Evolutionary conservation across 2,113 vertebrate species (phyloP), one percentile per base, ranked within the genome.

Genomic region (Galemys pyrenaicus): DNA sequence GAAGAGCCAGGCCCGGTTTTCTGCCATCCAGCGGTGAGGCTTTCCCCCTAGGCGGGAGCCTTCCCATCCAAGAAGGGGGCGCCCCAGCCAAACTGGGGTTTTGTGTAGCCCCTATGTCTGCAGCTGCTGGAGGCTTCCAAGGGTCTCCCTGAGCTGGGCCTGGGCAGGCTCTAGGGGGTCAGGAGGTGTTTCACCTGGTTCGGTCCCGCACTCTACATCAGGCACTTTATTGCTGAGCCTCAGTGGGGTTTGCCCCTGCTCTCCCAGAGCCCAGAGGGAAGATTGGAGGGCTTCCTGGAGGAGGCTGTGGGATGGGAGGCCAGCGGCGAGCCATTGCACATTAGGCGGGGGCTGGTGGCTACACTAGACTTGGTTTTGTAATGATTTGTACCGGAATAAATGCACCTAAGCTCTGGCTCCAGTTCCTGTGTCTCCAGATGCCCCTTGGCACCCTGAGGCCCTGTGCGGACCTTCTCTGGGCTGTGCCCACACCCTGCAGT

Each of bases 381-480:
- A 97, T 82, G 94, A 95, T 98, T 97, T 97, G 91, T 98, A 97
- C 51, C 83, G 97, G 92, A 98, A 97, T 97, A 98, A 98, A 97
- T 28, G 68, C 78, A 84, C 74, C 74, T 96, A 62, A 73, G 46
- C 73, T 90, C 89, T 37, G 22, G 20, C 71, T 56, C 83, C 0
- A 9, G 64, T 39, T 94, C 51, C 68, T 32, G 24, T 54, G 70
- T 95, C 41, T 83, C 11, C 4, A 16, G 16, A 9, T 19, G 0
- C 0, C 74, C 80, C 73, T 0, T 2, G 24, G n/a, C 77, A 24
- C 22, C 3, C 20, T 46, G 37, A 22, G 41, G 28, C 39, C 39
- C 20, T 9, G 75, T 16, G 49, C 5, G 32, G 11, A n/a, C 32
- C 10, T 39, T 70, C 32, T n/a, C 1, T 1, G 39, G 39, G 39